Evolutionary conservation across 1,140 invertebrate genomes (phyloP), one percentile per base, ranked within the genome.

Genomic region (Drosophila simulans): DNA sequence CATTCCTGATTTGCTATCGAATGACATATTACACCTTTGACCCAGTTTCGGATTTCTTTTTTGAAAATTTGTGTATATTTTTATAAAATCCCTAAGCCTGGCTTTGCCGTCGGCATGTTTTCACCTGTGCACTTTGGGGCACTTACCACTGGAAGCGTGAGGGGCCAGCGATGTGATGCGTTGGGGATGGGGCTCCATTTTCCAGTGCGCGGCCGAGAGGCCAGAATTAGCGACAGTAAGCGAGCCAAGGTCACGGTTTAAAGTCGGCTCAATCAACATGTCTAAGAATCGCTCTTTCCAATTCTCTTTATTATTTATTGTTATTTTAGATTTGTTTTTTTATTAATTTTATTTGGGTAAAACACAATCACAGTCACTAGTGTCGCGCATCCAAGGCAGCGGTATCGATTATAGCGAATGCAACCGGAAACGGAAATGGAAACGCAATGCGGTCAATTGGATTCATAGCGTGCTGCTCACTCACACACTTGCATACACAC

Each of bases 211-310:
- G 70, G 74, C 73, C 66, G 81, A 80, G 40, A 86, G 76, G 82
- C 82, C 79, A 80, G 82, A 86, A 91, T 82, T 81, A 74, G 90
- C 78, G 79, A 85, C 78, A 81, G 90, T 79, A 62, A 91, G 82
- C 78, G 86, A 80, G 80, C 91, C 90, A 91, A 92, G 91, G 64
- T 92, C 91, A 81, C 91, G 90, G 80, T 92, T 92, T 68, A 91
- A 89, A 68, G 86, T 81, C 90, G 90, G 81, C 89, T 92, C 91
- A 74, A 92, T 92, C 91, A 92, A 92, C 91, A 92, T 92, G 88
- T 80, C 90, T 66, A 64, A 48, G 53, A 79, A 77, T 70, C 81
- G 57, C 49, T 71, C 64, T 65, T 48, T 64, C 64, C 63, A 56
- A 37, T 58, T 71, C 52, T 22, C 20, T 63, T 45, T 43, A 46